These are phyloP conservation scores for Esox niger DNA, from an alignment of 2,113 vertebrate species.

Conservation along the genomic window DNA sequence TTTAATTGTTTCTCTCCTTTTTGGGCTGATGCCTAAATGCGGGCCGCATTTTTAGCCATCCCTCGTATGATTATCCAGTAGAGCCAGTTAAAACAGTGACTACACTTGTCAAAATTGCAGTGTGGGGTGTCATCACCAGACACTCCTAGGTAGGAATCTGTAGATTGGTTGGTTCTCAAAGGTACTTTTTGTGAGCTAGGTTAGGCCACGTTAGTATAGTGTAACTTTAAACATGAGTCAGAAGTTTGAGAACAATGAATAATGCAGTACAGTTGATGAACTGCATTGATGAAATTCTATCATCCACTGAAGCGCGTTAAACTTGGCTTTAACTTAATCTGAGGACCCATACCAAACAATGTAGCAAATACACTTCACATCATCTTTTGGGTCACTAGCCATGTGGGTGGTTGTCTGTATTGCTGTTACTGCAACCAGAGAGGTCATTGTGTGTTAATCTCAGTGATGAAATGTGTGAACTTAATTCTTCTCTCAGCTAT, in stretches of 20 bases:
- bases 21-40: too few relatives aligned
- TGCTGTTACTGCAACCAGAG: conserved; percentile 30
- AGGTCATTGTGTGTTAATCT: conserved; percentile 23
- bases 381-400: conserved; percentile 5
- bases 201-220: neutral
- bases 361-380: conserved; percentile 9
- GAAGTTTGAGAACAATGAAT: too few relatives aligned
- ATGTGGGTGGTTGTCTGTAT: neutral
- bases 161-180: too few relatives aligned
- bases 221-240: neutral
- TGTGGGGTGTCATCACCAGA: neutral
- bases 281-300: conserved; percentile 4
- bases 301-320: conserved; percentile 22
- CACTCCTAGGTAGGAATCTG: neutral
- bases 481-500: conserved; percentile 16
- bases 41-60: neutral
- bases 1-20: too few relatives aligned
- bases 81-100: neutral
- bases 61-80: neutral
- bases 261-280: conserved; percentile 1
- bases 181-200: neutral
- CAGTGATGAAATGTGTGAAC: conserved; percentile 14
- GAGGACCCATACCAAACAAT: conserved; percentile 7
- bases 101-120: neutral
- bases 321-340: conserved; percentile 3